Evolutionary conservation across 2,888 invertebrate species (phyloP).

Genomic region (Hydroisotoma schaefferi): DNA sequence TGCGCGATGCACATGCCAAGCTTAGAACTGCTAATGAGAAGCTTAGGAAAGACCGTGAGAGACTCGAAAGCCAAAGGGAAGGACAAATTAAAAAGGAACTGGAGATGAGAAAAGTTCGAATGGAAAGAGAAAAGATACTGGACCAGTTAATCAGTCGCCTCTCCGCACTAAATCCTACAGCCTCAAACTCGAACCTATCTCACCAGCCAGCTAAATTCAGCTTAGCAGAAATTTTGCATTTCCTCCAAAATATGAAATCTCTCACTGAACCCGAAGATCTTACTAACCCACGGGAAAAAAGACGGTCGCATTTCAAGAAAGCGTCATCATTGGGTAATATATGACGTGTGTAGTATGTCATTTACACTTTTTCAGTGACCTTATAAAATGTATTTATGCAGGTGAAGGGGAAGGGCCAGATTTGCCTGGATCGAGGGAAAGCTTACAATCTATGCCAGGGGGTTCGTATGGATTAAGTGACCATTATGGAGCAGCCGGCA

Average conservation of each 20-base stretch:
- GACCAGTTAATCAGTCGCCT: conserved; percentile 41
- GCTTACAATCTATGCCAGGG: conserved; percentile 36
- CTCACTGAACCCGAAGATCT: conserved; percentile 44
- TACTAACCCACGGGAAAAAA: conserved; percentile 39
- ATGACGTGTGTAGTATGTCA: too few relatives aligned
- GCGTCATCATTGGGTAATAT: conserved; percentile 43
- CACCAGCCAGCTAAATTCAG: conserved; percentile 35
- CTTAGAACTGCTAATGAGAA: conserved; percentile 86
- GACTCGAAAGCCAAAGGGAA: conserved; percentile 76
- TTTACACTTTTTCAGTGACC: too few relatives aligned
- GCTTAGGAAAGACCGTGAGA: conserved; percentile 78
- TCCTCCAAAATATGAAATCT: conserved; percentile 42
- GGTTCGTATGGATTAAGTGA: conserved; percentile 45
- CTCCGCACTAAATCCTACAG: conserved; percentile 31
- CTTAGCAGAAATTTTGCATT: conserved; percentile 40
- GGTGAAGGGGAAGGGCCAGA: conserved; percentile 40
- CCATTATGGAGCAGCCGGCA: conserved; percentile 39
- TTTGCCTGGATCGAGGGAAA: conserved; percentile 38
- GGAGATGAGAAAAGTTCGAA: conserved; percentile 56
- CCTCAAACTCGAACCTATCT: conserved; percentile 31
- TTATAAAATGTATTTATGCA: too few relatives aligned
- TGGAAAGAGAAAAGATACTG: conserved; percentile 52
- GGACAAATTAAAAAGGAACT: conserved; percentile 56
- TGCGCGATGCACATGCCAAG: conserved; percentile 88
- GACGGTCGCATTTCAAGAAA: conserved; percentile 44